Percentiles rank a stretch among this genome's conserved stretches.
Evolutionary conservation across 2,113 vertebrate species (phyloP).

Genomic region (Chaenogobius annularis): DNA sequence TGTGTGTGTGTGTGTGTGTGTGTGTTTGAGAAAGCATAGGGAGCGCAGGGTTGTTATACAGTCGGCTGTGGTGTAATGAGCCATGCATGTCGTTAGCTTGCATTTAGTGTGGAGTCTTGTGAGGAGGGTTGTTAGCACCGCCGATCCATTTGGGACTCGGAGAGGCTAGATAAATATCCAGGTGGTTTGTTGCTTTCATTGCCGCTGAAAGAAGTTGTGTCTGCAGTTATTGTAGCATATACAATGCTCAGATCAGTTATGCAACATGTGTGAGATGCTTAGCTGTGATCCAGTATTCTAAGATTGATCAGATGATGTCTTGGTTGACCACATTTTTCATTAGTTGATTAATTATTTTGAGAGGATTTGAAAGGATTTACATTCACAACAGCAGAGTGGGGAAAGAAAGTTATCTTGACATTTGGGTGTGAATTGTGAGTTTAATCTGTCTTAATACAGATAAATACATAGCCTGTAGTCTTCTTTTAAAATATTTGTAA

Average conservation of each 20-base stretch:
- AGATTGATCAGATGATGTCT: too few species aligned
- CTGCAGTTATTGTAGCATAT: background rate
- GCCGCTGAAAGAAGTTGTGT: slow-evolving; percentile 2
- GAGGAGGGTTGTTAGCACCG: slow-evolving; percentile 55
- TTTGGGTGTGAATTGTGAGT: too few species aligned
- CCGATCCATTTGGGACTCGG: slow-evolving; percentile 52
- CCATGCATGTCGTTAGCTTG: slow-evolving; percentile 65
- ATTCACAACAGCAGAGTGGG: too few species aligned
- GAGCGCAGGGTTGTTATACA: slow-evolving; percentile 63
- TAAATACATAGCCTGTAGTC: too few species aligned
- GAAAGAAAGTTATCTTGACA: too few species aligned
- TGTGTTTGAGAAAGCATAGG: slow-evolving; percentile 25
- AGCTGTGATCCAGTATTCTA: too few species aligned
- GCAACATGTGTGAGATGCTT: background rate
- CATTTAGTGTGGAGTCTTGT: slow-evolving; percentile 55
- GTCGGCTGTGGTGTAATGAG: slow-evolving; percentile 67
- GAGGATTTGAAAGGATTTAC: too few species aligned
- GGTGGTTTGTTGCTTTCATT: slow-evolving; percentile 12
- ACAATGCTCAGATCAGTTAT: background rate
- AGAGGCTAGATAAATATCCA: slow-evolving; percentile 25
- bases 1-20: slow-evolving; percentile 23
- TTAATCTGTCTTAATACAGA: too few species aligned
- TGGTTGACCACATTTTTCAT: too few species aligned
- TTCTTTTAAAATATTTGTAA: too few species aligned
- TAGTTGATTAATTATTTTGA: too few species aligned